phyloP scores from a whole-genome alignment of 2,797 vertebrate species.

The Holocentrus rufus region DNA sequence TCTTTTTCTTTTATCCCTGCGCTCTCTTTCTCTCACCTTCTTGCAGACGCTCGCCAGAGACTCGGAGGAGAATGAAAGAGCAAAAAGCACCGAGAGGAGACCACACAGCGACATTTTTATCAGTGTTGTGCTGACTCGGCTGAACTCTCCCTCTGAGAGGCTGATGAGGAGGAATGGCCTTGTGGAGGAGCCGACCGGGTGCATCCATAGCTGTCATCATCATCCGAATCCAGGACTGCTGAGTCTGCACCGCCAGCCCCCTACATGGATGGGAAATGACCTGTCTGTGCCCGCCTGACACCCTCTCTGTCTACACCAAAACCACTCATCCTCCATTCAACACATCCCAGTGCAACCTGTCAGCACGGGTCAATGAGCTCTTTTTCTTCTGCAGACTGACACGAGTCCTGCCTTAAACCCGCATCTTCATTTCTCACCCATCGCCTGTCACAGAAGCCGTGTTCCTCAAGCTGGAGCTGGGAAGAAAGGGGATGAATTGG shows the following conservation, averaged over 20 bases:
- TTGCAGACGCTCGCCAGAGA: slow-evolving; percentile 25
- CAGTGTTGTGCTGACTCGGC: slow-evolving; percentile 79
- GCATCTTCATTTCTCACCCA: slow-evolving; percentile 41
- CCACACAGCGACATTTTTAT: slow-evolving; percentile 75
- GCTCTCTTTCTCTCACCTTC: slow-evolving; percentile 18
- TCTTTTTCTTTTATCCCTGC: slow-evolving; percentile 39
- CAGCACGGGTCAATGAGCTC: slow-evolving; percentile 35
- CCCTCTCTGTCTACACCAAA: slow-evolving; percentile 73
- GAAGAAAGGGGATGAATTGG: neutral
- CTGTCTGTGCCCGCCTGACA: slow-evolving; percentile 79
- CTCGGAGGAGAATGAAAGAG: slow-evolving; percentile 51
- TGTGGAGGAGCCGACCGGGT: slow-evolving; percentile 69
- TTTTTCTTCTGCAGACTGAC: slow-evolving; percentile 44
- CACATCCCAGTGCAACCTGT: slow-evolving; percentile 40
- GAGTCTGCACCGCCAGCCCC: slow-evolving; percentile 75
- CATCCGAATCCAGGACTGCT: slow-evolving; percentile 79
- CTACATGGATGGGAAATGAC: slow-evolving; percentile 82
- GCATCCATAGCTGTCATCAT: slow-evolving; percentile 83
- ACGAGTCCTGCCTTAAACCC: slow-evolving; percentile 18
- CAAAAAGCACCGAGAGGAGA: slow-evolving; percentile 57
- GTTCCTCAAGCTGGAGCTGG: neutral
- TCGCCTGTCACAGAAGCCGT: neutral
- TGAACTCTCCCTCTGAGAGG: slow-evolving; percentile 78
- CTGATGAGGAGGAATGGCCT: slow-evolving; percentile 83
- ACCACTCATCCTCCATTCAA: slow-evolving; percentile 48